Conservation (phyloP, 2,888 invertebrate species). For the Dasysyrphus tricinctus region DNA sequence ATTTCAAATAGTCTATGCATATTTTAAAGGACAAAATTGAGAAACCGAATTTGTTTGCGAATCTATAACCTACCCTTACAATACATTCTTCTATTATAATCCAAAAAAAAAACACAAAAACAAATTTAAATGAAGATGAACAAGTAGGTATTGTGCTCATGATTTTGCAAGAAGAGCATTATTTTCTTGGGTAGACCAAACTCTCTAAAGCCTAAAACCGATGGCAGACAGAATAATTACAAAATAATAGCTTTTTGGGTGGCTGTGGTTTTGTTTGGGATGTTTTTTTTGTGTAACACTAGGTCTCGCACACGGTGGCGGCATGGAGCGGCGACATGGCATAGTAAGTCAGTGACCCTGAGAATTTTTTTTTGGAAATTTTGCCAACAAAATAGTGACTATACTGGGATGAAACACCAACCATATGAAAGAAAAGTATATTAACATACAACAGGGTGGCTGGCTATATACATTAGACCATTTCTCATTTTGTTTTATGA, state of each 20-base stretch:
- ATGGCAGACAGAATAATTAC: constrained; percentile 64
- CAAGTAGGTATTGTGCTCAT: constrained; percentile 48
- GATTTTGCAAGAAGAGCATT: constrained; percentile 19
- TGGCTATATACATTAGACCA: constrained; percentile 7
- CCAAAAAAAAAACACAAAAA: not conserved
- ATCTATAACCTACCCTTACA: not conserved
- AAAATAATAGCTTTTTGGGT: constrained; percentile 58
- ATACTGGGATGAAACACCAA: constrained; percentile 3
- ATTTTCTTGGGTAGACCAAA: constrained; percentile 37
- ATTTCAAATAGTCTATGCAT: too few species aligned
- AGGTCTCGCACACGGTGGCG: not conserved
- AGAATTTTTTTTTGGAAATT: constrained; percentile 15
- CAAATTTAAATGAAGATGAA: constrained; percentile 36
- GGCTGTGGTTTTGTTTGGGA: constrained; percentile 42
- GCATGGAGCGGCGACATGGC: not conserved
- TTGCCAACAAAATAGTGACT: constrained; percentile 23
- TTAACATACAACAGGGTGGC: constrained; percentile 11
- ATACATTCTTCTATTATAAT: not conserved
- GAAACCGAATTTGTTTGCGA: not conserved
- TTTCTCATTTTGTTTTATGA: constrained; percentile 33
- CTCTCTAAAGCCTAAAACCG: constrained; percentile 31
- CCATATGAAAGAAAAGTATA: constrained; percentile 18
- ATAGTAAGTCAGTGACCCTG: constrained; percentile 56
- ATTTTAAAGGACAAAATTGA: too few species aligned
- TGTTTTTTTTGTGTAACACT: constrained; percentile 46